Evolutionary conservation across 2,797 vertebrate genomes (phyloP).

Genomic region (Parauchenoglanis ngamensis): DNA sequence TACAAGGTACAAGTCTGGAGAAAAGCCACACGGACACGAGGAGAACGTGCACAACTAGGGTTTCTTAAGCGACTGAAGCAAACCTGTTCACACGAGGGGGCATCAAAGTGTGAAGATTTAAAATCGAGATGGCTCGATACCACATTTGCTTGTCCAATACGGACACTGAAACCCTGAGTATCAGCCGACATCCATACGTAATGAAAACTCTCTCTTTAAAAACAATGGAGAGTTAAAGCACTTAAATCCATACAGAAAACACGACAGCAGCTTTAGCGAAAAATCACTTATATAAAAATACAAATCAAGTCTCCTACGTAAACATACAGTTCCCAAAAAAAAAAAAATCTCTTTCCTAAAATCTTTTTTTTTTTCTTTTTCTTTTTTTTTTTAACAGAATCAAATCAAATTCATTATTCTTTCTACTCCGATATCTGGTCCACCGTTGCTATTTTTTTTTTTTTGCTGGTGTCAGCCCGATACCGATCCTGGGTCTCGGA

Average conservation of each 20-base stretch:
- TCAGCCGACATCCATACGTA: not conserved
- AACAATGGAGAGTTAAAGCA: not conserved
- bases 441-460: not conserved
- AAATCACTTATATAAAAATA: not conserved
- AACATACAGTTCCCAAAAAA: not conserved
- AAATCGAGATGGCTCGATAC: not conserved
- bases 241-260: not conserved
- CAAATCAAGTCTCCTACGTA: not conserved
- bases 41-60: not conserved
- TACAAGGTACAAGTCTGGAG: no score
- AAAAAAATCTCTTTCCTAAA: no score
- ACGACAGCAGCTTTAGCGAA: not conserved
- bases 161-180: not conserved
- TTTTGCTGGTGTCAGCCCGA: not conserved
- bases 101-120: not conserved
- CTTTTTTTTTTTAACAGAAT: not conserved
- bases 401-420: not conserved
- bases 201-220: not conserved
- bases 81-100: not conserved
- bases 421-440: not conserved
- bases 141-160: not conserved
- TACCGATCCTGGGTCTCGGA: not conserved
- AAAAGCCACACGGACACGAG: not conserved
- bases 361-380: no score
- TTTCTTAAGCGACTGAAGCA: not conserved